These are phyloP conservation scores for Stenichneumon culpator DNA, from an alignment of 2,888 invertebrate genomes.

Conservation along the genomic window DNA sequence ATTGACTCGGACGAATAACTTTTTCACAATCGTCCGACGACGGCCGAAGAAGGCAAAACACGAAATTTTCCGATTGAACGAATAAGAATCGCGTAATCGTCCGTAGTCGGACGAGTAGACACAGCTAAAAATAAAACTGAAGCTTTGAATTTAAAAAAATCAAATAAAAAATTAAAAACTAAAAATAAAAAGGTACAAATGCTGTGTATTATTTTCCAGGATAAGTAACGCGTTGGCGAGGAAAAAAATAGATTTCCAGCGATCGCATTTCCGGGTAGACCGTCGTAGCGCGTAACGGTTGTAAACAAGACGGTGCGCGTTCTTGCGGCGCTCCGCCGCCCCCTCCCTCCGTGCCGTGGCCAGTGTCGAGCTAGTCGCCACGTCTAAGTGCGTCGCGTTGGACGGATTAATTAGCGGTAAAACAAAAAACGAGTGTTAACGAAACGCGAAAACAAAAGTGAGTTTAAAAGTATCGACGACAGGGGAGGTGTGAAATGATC, in stretches of 20 bases:
- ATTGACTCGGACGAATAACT: neutral
- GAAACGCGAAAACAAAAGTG: conserved; percentile 10
- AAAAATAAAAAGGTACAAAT: neutral
- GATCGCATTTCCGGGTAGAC: conserved; percentile 7
- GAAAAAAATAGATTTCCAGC: neutral
- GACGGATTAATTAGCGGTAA: neutral
- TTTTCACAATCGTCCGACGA: too few relatives aligned
- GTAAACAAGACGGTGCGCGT: neutral
- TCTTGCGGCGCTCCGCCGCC: neutral
- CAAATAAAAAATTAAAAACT: neutral
- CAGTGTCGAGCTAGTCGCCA: neutral
- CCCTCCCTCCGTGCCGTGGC: neutral
- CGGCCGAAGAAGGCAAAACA: too few relatives aligned
- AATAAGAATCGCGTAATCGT: neutral
- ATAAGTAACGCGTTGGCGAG: neutral
- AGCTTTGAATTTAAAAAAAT: neutral
- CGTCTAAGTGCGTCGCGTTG: neutral
- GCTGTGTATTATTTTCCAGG: conserved; percentile 8
- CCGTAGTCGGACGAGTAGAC: neutral
- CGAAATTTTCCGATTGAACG: too few relatives aligned
- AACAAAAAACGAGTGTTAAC: conserved; percentile 15
- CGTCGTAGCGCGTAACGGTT: neutral
- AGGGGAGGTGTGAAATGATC: neutral
- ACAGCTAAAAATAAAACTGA: neutral
- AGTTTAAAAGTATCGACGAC: neutral